Conservation (phyloP, 1,140 invertebrate species). For the Drosophila grimshawi region DNA sequence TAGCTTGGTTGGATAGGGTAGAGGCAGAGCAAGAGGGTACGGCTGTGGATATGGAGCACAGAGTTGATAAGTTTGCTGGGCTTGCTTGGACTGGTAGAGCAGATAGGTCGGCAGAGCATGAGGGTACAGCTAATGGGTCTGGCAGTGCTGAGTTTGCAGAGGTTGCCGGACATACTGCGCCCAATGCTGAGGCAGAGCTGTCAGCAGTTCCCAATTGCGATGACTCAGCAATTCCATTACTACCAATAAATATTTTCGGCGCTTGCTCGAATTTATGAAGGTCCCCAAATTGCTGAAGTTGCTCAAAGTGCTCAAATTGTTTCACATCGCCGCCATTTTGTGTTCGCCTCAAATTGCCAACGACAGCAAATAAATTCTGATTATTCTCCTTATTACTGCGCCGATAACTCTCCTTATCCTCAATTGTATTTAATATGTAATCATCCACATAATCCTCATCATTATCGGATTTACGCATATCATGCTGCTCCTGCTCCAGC, state of each 20-base stretch:
- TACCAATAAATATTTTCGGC: constrained; percentile 40
- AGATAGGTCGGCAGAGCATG: too few relatives aligned
- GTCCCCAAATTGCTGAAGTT: not conserved
- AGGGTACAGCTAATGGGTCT: too few relatives aligned
- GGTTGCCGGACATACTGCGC: too few relatives aligned
- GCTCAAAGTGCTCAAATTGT: not conserved
- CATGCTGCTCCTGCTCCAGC: not conserved
- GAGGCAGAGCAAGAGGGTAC: too few relatives aligned
- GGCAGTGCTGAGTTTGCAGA: too few relatives aligned
- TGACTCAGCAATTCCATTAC: constrained; percentile 1
- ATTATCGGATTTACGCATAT: not conserved
- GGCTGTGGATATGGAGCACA: too few relatives aligned
- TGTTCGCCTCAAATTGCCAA: constrained; percentile 38
- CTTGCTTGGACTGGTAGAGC: too few relatives aligned
- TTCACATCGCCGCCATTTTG: not conserved
- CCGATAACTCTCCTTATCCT: too few relatives aligned
- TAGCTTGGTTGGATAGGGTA: too few relatives aligned
- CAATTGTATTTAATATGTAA: not conserved
- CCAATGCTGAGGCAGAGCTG: too few relatives aligned
- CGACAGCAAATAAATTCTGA: constrained; percentile 54
- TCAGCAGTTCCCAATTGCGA: too few relatives aligned
- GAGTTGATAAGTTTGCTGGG: too few relatives aligned
- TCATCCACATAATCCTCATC: not conserved
- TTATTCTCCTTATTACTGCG: not conserved
- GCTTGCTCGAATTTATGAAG: constrained; percentile 2